Evolutionary conservation across 2,113 vertebrate genomes (phyloP), one percentile per base, ranked within the genome.

Genomic region (Albula goreensis): DNA sequence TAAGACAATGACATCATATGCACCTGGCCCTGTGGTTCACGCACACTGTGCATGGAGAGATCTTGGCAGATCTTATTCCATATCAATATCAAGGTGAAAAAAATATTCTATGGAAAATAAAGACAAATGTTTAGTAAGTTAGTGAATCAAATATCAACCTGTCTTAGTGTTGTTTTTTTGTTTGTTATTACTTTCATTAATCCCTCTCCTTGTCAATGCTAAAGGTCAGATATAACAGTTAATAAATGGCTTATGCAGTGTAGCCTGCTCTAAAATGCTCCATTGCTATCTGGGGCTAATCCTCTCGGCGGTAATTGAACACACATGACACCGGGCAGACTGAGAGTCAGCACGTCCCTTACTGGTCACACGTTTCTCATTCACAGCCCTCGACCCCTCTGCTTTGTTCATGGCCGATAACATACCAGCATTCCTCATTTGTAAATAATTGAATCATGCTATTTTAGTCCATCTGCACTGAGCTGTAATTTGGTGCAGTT

Each of bases 401-500:
- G n/a, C 50, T 66, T 48, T 15, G 19, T 52, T 84, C 78, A 19
- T 50, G 51, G 50, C 50, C 13, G 87, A 91, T 88, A 92, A 90
- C 86, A 90, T 90, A 91, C 85, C 87, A 87, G 88, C 91, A 90
- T 93, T 92, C 90, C 92, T 89, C 90, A 88, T 89, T 90, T 90
- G 87, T 90, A 89, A 93, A 92, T 92, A 92, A 95, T 90, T 93
- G 88, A 93, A 94, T 93, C 88, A 88, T 86, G 86, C 92, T 94
- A 92, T 94, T 95, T 95, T 86, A 89, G 92, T 89, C 87, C 70
- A 87, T 89, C 74, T 66, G 82, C 89, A 88, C 74, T 19, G 88
- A 93, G 91, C 89, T 91, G 91, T 92, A 93, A 95, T 92, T 93
- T 93, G 89, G 89, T 90, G 90, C 87, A 88, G 85, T 86, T 92